Evolutionary conservation across 2,888 invertebrate genomes (phyloP), one percentile per base, ranked within the genome.

Genomic region (Hydropsyche betteni): DNA sequence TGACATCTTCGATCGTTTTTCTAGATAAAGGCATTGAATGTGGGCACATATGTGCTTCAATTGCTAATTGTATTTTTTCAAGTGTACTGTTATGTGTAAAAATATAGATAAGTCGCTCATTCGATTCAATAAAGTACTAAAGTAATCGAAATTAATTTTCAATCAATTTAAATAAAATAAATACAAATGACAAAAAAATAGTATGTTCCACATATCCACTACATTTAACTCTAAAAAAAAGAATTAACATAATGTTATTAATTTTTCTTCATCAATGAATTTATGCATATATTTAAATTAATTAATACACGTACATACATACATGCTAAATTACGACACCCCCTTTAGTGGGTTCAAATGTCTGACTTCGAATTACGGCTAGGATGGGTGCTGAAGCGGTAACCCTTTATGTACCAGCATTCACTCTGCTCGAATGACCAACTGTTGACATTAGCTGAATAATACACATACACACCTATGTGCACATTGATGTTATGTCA

Each of bases 381-480:
- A 44, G 33, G 52, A 16, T 72, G 72, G 73, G 76, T 68, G 74
- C 52, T 76, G 75, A 55, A 75, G 76, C 76, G 75, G 61, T 70
- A 76, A 76, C 78, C 78, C 78, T 78, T 78, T 76, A 58, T 50
- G 38, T 53, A 53, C 61, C 70, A 75, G 69, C 77, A 55, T 75
- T 75, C 78, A 74, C 74, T 77, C 75, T 75, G 75, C 75, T 73
- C 78, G 75, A 64, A 53, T 68, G 74, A 71, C 76, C 78, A 78
- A 78, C 76, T 78, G 78, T 78, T 78, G 77, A 78, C 78, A 77
- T 78, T 78, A 70, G 53, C 33, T 70, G 24, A 70, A 51, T 53
- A 51, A 70, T 70, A 64, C 16, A 51, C 33, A 61, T 61, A 24
- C 24, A 44, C 10, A 8, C 7, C 44, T 44, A 44, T 44, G 44